Conservation (phyloP, 2,113 vertebrate genomes). For the Atlantisia rogersi region DNA sequence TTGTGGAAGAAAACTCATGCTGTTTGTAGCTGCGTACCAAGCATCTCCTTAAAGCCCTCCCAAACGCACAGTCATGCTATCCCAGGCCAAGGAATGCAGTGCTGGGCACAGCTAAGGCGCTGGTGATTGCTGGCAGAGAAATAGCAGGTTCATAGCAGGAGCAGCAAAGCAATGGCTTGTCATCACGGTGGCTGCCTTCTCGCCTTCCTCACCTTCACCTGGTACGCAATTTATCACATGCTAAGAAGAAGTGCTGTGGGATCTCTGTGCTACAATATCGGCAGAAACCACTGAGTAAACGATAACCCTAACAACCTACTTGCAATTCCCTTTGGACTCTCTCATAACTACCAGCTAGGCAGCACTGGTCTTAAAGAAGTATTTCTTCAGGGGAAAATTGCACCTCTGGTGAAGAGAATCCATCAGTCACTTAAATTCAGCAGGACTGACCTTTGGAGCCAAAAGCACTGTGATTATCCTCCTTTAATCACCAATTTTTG, state of each 20-base stretch:
- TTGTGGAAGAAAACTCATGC: not conserved
- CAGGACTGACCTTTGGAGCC: not conserved
- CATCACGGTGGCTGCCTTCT: not conserved
- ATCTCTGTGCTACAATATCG: not conserved
- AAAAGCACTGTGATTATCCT: not conserved
- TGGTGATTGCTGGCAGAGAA: not conserved
- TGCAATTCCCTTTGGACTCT: constrained; percentile 26
- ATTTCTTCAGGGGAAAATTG: constrained; percentile 43
- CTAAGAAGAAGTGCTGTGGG: not conserved
- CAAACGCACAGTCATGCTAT: fast-evolving
- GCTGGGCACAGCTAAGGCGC: not conserved
- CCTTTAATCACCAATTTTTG: constrained; percentile 12
- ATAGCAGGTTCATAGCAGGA: not conserved
- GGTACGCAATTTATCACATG: not conserved
- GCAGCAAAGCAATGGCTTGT: not conserved
- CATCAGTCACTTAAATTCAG: constrained; percentile 42
- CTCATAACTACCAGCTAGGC: constrained; percentile 27
- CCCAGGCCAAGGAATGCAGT: not conserved
- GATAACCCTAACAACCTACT: constrained; percentile 11
- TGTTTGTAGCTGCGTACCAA: fast-evolving
- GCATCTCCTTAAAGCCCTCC: not conserved
- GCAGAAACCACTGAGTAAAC: constrained; percentile 35
- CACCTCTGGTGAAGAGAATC: constrained; percentile 9
- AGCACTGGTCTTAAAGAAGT: not conserved
- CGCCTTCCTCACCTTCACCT: not conserved